Evolutionary conservation across 1,140 invertebrate species (phyloP).

Genomic region (Macrobrachium rosenbergii): DNA sequence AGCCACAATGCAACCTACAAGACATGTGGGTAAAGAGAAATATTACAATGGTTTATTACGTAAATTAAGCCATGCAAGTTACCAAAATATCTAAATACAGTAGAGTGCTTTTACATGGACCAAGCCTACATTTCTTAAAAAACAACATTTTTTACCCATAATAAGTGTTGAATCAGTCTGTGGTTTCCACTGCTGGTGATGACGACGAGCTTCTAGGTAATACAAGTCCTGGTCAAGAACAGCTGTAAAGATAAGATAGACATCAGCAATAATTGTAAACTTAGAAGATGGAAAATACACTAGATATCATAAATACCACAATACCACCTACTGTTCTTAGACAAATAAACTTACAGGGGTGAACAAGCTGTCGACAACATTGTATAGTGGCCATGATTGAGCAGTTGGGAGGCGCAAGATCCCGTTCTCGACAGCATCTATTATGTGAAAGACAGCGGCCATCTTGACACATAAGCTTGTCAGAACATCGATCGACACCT

Average conservation of each 20-base stretch:
- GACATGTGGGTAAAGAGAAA: not conserved
- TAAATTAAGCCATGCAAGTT: not conserved
- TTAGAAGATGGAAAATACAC: not conserved
- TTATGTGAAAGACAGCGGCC: slow-evolving; percentile 35
- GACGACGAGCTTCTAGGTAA: slow-evolving; percentile 27
- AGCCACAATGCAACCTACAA: slow-evolving; percentile 51
- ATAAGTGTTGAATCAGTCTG: slow-evolving; percentile 54
- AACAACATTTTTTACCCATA: slow-evolving; percentile 35
- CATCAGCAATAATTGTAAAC: not conserved
- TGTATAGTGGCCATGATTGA: slow-evolving; percentile 38
- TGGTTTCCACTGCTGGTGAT: slow-evolving; percentile 42
- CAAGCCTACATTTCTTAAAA: too few species aligned
- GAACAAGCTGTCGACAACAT: slow-evolving; percentile 47
- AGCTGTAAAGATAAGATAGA: slow-evolving; percentile 28
- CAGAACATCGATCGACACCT: slow-evolving; percentile 31
- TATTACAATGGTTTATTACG: too few species aligned
- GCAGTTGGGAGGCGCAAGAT: slow-evolving; percentile 29
- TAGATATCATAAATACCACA: not conserved
- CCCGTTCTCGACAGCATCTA: slow-evolving; percentile 33
- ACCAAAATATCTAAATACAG: not conserved
- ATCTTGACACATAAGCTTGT: slow-evolving; percentile 35
- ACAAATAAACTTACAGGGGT: slow-evolving; percentile 37
- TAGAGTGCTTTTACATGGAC: not conserved
- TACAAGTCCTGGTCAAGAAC: slow-evolving; percentile 46
- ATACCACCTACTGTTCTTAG: not conserved